These are phyloP conservation scores for Galagoides demidoff DNA, from an alignment of 2,797 vertebrate species.

Conservation along the genomic window DNA sequence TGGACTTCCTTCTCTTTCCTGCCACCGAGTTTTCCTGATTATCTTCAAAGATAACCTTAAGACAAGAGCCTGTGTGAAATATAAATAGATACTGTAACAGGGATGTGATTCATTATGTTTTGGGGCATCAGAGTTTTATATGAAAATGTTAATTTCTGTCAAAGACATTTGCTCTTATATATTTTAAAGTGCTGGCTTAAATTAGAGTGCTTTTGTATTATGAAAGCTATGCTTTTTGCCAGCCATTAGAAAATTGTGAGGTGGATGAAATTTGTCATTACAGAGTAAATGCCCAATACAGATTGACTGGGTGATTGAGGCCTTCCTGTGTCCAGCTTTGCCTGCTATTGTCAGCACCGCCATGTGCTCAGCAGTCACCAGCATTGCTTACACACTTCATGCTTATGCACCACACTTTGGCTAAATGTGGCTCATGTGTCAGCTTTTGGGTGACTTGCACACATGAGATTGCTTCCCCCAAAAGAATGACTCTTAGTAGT, in stretches of 20 bases:
- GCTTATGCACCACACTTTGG: neutral
- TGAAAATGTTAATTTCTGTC: constrained; percentile 55
- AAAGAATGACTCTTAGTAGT: neutral
- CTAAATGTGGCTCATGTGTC: neutral
- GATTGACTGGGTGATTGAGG: neutral
- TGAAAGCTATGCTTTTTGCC: constrained; percentile 6
- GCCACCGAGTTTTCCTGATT: constrained; percentile 8
- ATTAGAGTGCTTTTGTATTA: constrained; percentile 24
- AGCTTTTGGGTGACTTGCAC: neutral
- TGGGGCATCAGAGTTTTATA: neutral
- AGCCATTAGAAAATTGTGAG: neutral
- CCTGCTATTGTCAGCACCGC: neutral
- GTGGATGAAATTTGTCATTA: neutral
- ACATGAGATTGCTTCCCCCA: neutral
- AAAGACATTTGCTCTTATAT: constrained; percentile 47
- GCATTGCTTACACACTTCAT: neutral
- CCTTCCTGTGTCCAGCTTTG: neutral
- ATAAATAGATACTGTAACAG: constrained; percentile 39
- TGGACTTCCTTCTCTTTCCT: neutral
- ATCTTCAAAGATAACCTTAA: constrained; percentile 52
- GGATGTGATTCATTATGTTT: constrained; percentile 52
- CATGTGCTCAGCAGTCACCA: neutral
- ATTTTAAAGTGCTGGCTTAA: constrained; percentile 41
- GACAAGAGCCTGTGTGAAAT: constrained; percentile 28
- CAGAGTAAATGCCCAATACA: neutral